Percentiles rank a stretch among this genome's conserved stretches.
Evolutionary conservation across 2,888 invertebrate genomes (phyloP).

Genomic region (Lasioglossum oenotherae): DNA sequence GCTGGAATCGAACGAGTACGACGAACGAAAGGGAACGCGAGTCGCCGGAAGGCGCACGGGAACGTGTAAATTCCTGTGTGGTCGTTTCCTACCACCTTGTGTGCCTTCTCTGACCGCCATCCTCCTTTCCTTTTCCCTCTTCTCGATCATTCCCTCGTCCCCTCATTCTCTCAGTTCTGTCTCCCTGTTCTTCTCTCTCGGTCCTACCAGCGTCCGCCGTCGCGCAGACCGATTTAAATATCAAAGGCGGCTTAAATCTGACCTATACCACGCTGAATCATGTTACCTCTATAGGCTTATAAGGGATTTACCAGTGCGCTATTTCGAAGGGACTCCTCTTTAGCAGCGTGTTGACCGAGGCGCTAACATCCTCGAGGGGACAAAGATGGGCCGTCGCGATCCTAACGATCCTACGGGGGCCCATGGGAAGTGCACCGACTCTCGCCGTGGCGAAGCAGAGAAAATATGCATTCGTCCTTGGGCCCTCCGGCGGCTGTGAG

Average conservation of each 20-base stretch:
- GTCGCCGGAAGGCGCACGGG: slow-evolving; percentile 70
- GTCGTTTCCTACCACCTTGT: slow-evolving; percentile 76
- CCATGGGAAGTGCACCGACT: neutral
- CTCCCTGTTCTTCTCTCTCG: slow-evolving; percentile 44
- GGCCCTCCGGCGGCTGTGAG: slow-evolving; percentile 58
- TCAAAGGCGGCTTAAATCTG: slow-evolving; percentile 84
- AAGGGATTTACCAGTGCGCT: slow-evolving; percentile 75
- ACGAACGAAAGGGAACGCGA: slow-evolving; percentile 47
- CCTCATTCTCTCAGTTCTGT: slow-evolving; percentile 50
- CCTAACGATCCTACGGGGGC: slow-evolving; percentile 42
- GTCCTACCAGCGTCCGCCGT: slow-evolving; percentile 60
- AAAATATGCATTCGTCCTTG: slow-evolving; percentile 65
- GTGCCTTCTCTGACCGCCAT: slow-evolving; percentile 55
- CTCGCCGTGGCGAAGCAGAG: neutral
- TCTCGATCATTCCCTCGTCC: slow-evolving; percentile 43
- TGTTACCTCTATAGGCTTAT: slow-evolving; percentile 82
- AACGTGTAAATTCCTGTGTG: slow-evolving; percentile 83
- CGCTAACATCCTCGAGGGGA: slow-evolving; percentile 79
- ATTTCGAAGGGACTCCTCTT: slow-evolving; percentile 69
- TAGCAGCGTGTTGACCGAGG: slow-evolving; percentile 79
- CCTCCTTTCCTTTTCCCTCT: slow-evolving; percentile 41
- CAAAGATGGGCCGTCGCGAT: slow-evolving; percentile 70
- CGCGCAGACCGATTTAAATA: slow-evolving; percentile 82
- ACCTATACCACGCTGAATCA: slow-evolving; percentile 84
- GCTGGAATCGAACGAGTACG: slow-evolving; percentile 43